Conservation (phyloP, 2,113 vertebrate species). For the Dasyornis broadbenti region DNA sequence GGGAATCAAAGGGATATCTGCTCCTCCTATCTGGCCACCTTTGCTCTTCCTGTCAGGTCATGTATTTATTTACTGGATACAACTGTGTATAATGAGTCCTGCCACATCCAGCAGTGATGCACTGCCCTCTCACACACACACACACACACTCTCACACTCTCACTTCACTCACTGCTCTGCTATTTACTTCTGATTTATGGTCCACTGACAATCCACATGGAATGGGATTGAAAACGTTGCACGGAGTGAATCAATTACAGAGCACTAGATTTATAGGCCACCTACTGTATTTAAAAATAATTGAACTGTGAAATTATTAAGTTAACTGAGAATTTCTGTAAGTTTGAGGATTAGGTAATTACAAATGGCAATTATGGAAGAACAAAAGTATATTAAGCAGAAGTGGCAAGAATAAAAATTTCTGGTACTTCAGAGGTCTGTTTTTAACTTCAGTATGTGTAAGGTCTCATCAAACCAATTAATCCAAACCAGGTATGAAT, state of each 20-base stretch:
- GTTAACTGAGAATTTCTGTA: conserved; percentile 33
- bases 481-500: not conserved
- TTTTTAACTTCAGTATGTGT: not conserved
- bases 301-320: conserved; percentile 43
- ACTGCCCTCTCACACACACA: not conserved
- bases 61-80: not conserved
- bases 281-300: conserved; percentile 51
- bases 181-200: conserved; percentile 41
- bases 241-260: conserved; percentile 24
- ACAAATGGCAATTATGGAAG: not conserved
- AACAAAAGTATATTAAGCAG: not conserved
- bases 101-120: not conserved
- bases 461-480: not conserved
- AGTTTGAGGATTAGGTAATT: not conserved
- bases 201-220: not conserved
- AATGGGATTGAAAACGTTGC: conserved; percentile 1
- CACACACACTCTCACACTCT: rapidly evolving
- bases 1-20: not conserved
- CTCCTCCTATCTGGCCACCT: not conserved
- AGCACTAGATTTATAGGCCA: conserved; percentile 19
- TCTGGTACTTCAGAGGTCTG: not conserved
- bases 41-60: not conserved
- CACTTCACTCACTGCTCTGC: not conserved
- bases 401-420: not conserved
- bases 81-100: not conserved